These are phyloP conservation scores for Biston betularia DNA, from an alignment of 2,888 invertebrate species.

Conservation along the genomic window DNA sequence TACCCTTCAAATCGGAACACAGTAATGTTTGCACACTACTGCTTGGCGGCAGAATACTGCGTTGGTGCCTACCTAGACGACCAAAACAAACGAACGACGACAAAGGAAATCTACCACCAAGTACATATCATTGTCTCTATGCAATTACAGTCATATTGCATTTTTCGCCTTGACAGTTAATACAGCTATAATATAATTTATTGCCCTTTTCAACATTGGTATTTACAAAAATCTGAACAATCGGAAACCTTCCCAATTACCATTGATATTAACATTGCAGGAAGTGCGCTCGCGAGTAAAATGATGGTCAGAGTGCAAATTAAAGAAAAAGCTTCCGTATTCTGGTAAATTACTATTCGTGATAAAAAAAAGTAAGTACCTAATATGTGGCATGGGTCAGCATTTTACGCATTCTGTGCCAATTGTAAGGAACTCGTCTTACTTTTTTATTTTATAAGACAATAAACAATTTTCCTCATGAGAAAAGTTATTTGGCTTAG, in stretches of 20 bases:
- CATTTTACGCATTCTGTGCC: background rate
- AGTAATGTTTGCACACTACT: no score
- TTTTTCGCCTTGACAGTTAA: background rate
- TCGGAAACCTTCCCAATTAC: slow-evolving; percentile 9
- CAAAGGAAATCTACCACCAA: background rate
- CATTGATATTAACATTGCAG: slow-evolving; percentile 28
- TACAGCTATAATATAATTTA: slow-evolving; percentile 1
- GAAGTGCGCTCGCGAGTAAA: slow-evolving; percentile 15
- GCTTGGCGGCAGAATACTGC: no score
- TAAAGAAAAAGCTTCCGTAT: slow-evolving; percentile 24
- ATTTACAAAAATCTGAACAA: slow-evolving; percentile 12
- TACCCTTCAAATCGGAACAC: no score
- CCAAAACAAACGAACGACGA: no score
- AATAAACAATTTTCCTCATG: no score
- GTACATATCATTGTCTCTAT: no score
- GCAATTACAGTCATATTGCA: no score
- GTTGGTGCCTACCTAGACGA: no score
- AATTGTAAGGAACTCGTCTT: background rate
- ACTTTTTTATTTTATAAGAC: no score
- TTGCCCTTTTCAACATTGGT: slow-evolving; percentile 15
- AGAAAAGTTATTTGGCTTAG: no score
- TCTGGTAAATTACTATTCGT: slow-evolving; percentile 11
- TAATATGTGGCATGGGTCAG: slow-evolving; percentile 1
- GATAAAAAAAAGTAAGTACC: slow-evolving; percentile 7
- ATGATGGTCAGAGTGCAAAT: slow-evolving; percentile 23